phyloP scores from a whole-genome alignment of 2,113 vertebrate species.

The Mionectes macconnelli region DNA sequence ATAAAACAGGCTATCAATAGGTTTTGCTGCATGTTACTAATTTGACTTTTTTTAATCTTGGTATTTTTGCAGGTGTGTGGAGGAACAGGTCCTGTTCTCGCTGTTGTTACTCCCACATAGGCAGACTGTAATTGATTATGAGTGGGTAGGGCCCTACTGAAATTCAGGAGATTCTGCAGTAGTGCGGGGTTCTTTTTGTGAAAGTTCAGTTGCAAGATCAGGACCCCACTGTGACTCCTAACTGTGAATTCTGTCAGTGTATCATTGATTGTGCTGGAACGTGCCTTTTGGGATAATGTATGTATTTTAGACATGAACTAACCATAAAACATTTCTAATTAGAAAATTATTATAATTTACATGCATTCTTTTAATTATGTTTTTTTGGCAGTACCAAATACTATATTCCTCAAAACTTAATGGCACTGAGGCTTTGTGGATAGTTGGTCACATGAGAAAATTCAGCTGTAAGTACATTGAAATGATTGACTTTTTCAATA shows the following conservation, averaged over 20 bases:
- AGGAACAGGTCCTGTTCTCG: constrained; percentile 38
- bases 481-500: constrained; percentile 57
- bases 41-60: background rate
- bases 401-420: constrained; percentile 64
- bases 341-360: constrained; percentile 45
- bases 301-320: constrained; percentile 49
- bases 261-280: constrained; percentile 54
- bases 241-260: constrained; percentile 61
- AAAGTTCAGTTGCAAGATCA: constrained; percentile 51
- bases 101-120: constrained; percentile 52
- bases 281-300: constrained; percentile 60
- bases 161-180: constrained; percentile 44
- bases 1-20: constrained; percentile 18
- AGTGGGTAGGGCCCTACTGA: constrained; percentile 54
- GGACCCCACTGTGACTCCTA: constrained; percentile 51
- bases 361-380: constrained; percentile 61
- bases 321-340: background rate
- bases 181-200: constrained; percentile 43
- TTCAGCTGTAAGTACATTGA: constrained; percentile 59
- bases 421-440: constrained; percentile 60
- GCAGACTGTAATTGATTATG: constrained; percentile 52
- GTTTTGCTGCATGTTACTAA: constrained; percentile 43
- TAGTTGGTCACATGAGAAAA: constrained; percentile 66
- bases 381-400: constrained; percentile 68
- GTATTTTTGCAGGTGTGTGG: constrained; percentile 63